These are phyloP conservation scores for Colinus virginianus DNA, from an alignment of 2,113 vertebrate genomes.

Conservation along the genomic window DNA sequence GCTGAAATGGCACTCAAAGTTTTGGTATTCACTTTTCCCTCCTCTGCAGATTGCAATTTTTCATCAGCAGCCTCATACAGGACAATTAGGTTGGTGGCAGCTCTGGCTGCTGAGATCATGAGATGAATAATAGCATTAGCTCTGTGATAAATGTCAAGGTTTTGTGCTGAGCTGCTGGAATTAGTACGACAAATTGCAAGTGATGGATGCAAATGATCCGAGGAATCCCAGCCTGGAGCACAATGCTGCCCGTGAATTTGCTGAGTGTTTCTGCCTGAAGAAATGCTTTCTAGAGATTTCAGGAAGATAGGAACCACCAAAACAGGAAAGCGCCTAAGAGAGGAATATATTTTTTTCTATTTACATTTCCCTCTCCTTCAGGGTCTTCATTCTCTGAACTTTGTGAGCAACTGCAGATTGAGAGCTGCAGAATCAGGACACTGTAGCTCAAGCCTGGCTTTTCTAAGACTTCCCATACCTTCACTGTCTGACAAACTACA, in stretches of 20 bases:
- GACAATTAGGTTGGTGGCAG: background rate
- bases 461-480: background rate
- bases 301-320: background rate
- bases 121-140: background rate
- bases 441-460: background rate
- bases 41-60: background rate
- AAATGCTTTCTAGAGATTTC: background rate
- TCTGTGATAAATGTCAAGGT: background rate
- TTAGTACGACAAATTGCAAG: background rate
- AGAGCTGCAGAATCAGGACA: background rate
- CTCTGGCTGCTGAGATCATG: background rate
- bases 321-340: background rate
- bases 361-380: background rate
- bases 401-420: background rate
- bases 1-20: background rate
- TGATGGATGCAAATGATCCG: background rate
- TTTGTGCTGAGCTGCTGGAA: slow-evolving; percentile 36
- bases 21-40: background rate
- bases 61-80: background rate
- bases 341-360: background rate
- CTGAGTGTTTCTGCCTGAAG: background rate
- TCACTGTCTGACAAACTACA: background rate
- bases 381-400: background rate
- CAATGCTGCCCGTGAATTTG: background rate
- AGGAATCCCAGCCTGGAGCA: background rate